Evolutionary conservation across 1,140 invertebrate species (phyloP).

Genomic region (Sycophaga agraensis): DNA sequence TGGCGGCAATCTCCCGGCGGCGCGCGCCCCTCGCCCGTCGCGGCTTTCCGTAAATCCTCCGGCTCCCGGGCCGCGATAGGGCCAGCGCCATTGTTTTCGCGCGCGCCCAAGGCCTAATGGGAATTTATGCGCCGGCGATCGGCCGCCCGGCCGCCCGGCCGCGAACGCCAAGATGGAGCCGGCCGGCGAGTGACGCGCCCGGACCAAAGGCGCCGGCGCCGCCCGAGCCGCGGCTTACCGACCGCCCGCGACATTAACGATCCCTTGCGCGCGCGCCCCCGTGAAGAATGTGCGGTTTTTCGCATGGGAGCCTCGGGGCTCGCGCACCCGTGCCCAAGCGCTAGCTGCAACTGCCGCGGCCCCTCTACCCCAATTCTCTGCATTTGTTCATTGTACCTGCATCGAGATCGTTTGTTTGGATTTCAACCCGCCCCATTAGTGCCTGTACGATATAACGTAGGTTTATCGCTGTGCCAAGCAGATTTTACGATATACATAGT

Average conservation of each 20-base stretch:
- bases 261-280: background rate
- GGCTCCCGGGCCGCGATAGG: constrained; percentile 28
- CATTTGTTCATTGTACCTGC: too few relatives aligned
- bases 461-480: too few relatives aligned
- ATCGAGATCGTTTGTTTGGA: too few relatives aligned
- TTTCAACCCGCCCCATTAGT: too few relatives aligned
- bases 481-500: too few relatives aligned
- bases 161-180: constrained; percentile 15
- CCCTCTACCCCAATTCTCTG: too few relatives aligned
- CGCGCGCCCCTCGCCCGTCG: background rate
- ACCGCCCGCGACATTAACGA: background rate
- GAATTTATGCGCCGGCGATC: constrained; percentile 28
- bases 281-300: constrained; percentile 1
- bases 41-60: constrained; percentile 26
- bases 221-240: background rate
- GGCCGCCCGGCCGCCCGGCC: too few relatives aligned
- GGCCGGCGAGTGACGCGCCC: constrained; percentile 23
- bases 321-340: background rate
- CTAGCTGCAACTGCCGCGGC: too few relatives aligned
- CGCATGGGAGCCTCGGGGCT: background rate
- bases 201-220: background rate
- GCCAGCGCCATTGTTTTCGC: constrained; percentile 28
- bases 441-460: too few relatives aligned
- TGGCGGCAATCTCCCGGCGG: constrained; percentile 3
- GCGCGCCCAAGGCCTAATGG: constrained; percentile 16